Conservation (phyloP, 2,888 invertebrate genomes). For the Ophion slaviceki region DNA sequence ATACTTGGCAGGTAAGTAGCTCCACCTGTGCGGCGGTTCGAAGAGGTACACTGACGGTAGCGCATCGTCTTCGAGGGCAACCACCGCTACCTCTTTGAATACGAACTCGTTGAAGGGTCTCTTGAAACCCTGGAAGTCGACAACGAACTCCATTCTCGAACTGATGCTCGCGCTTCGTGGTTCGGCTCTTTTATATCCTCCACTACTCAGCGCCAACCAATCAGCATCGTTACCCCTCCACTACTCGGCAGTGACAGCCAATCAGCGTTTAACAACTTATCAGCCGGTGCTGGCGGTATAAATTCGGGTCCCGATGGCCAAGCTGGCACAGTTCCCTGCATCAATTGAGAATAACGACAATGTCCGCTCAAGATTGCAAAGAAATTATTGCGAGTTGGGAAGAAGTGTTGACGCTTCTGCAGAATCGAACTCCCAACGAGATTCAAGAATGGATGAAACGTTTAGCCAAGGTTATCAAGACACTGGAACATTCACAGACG, state of each 20-base stretch:
- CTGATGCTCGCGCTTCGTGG: not conserved
- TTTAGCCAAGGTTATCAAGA: slow-evolving; percentile 1
- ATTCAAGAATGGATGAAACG: slow-evolving; percentile 11
- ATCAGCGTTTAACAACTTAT: too few relatives aligned
- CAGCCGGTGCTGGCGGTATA: too few relatives aligned
- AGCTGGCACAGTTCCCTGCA: too few relatives aligned
- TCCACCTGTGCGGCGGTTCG: slow-evolving; percentile 46
- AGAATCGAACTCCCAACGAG: slow-evolving; percentile 9
- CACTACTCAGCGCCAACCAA: not conserved
- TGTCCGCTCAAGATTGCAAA: too few relatives aligned
- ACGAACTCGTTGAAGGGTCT: slow-evolving; percentile 46
- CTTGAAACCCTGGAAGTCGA: slow-evolving; percentile 56
- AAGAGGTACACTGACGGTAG: slow-evolving; percentile 34
- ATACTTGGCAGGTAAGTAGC: slow-evolving; percentile 25
- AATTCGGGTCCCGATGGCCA: too few relatives aligned
- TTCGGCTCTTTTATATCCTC: slow-evolving; percentile 23
- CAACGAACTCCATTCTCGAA: slow-evolving; percentile 47
- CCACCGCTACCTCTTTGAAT: slow-evolving; percentile 50
- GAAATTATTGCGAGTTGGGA: not conserved
- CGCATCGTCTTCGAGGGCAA: slow-evolving; percentile 27
- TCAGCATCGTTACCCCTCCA: not conserved
- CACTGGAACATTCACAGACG: not conserved
- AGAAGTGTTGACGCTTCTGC: slow-evolving; percentile 10
- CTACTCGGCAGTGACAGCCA: too few relatives aligned
- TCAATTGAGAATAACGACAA: too few relatives aligned